Evolutionary conservation across 2,888 invertebrate genomes (phyloP), one percentile per base, ranked within the genome.

Genomic region (Neria commutata): DNA sequence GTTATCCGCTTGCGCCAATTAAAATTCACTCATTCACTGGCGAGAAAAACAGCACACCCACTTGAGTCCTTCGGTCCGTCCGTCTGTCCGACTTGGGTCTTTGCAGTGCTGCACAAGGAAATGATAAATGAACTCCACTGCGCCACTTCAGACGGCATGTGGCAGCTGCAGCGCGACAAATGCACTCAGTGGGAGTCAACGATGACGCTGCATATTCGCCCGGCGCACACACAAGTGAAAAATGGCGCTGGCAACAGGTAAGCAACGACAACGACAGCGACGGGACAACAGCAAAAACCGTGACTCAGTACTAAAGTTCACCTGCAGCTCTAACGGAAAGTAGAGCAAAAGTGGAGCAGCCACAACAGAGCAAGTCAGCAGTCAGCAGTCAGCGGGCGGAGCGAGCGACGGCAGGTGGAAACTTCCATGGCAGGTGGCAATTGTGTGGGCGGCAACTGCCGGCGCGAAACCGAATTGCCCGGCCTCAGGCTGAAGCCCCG

Each of bases 201-300:
- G 29, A 25, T 25, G 48, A 26, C 48, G 48, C 37, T 14, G 8
- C 37, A 37, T n/a, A 37, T 37, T 37, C n/a, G 6, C 37, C n/a
- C 14, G 37, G 37, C n/a, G 51, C 21, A n/a, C 26, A 33, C 16
- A 14, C 26, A 49, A 14, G 37, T 34, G 26, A 53, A 42, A 53
- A 42, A 46, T 46, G 24, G 45, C 23, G 21, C 25, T 53, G 53
- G 53, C 53, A 53, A 53, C 53, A 53, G 53, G 53, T 53, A 42
- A 37, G 21, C 24, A 29, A 11, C 21, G 16, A 1, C 23, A 37
- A 37, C 37, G n/a, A 29, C 37, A 14, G 37, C 37, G 6, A 29
- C 29, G 29, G 6, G 6, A 29, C 5, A 11, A 8, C 4, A n/a
- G 37, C 37, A 37, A 37, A n/a, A n/a, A n/a, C n/a, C n/a, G n/a